phyloP scores from a whole-genome alignment of 2,113 vertebrate genomes.

The Chionomys nivalis region DNA sequence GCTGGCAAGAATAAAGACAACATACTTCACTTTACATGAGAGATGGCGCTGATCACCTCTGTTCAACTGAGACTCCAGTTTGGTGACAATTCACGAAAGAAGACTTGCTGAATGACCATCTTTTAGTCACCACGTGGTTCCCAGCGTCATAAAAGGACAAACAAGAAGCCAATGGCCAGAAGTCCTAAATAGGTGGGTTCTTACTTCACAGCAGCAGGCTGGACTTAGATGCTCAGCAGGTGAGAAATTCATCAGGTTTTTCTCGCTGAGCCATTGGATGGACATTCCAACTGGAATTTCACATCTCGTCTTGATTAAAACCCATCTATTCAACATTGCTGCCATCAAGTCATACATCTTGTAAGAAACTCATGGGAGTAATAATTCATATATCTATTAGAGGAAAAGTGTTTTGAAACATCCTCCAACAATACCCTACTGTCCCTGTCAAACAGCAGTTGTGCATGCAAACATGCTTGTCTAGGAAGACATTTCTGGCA shows the following conservation, averaged over 20 bases:
- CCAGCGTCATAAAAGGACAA: not conserved
- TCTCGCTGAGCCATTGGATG: slow-evolving; percentile 64
- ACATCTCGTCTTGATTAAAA: slow-evolving; percentile 67
- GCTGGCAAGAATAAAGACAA: slow-evolving; percentile 67
- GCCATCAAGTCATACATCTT: slow-evolving; percentile 42
- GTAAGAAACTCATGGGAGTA: slow-evolving; percentile 56
- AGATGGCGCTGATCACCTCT: not conserved
- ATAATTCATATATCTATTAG: slow-evolving; percentile 43
- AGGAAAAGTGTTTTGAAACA: slow-evolving; percentile 57
- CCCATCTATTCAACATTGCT: slow-evolving; percentile 3
- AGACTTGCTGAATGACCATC: not conserved
- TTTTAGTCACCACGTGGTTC: not conserved
- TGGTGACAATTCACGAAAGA: slow-evolving; percentile 20
- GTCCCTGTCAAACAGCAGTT: slow-evolving; percentile 55
- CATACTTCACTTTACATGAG: slow-evolving; percentile 53
- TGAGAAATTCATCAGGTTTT: slow-evolving; percentile 9
- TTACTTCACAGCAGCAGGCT: not conserved
- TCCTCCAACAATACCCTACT: slow-evolving; percentile 47
- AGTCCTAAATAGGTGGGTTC: not conserved
- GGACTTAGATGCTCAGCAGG: slow-evolving; percentile 11
- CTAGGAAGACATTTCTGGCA: slow-evolving; percentile 27
- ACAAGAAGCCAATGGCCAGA: not conserved
- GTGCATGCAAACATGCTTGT: slow-evolving; percentile 42
- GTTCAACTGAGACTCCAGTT: not conserved
- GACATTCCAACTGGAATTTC: slow-evolving; percentile 60